Conservation (phyloP, 2,888 invertebrate species). For the Yponomeuta malinellus region DNA sequence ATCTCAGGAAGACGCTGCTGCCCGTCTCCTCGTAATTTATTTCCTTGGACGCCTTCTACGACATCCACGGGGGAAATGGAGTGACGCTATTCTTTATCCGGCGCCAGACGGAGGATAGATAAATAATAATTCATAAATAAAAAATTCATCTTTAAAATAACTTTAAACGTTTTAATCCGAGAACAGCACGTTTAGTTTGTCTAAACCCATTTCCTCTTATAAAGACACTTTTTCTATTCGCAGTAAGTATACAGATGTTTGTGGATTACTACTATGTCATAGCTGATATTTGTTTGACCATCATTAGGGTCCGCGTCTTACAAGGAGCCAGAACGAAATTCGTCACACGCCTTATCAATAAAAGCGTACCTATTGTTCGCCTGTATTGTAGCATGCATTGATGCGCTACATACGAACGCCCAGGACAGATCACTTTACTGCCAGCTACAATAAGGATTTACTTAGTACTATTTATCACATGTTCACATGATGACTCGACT, state of each 20-base stretch:
- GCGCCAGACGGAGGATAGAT: too few relatives aligned
- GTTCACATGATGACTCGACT: background rate
- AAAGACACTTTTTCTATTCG: too few relatives aligned
- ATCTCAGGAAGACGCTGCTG: too few relatives aligned
- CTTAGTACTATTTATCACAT: constrained; percentile 24
- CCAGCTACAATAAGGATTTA: constrained; percentile 41
- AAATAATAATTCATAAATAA: too few relatives aligned
- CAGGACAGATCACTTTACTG: constrained; percentile 47
- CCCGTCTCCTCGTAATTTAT: too few relatives aligned
- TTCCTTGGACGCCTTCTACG: too few relatives aligned
- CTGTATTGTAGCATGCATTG: constrained; percentile 34
- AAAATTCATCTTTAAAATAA: too few relatives aligned
- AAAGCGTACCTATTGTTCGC: constrained; percentile 35
- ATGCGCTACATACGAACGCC: constrained; percentile 21
- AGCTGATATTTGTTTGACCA: background rate
- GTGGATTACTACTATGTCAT: background rate
- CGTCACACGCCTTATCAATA: constrained; percentile 43
- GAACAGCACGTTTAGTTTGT: too few relatives aligned
- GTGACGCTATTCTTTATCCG: too few relatives aligned
- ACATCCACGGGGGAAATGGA: too few relatives aligned
- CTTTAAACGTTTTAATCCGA: too few relatives aligned
- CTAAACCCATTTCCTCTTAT: too few relatives aligned
- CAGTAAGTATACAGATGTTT: background rate
- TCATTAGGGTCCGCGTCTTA: background rate
- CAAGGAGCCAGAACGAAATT: background rate